These are phyloP conservation scores for Lymantria dispar DNA, from an alignment of 2,888 invertebrate species.

Conservation along the genomic window DNA sequence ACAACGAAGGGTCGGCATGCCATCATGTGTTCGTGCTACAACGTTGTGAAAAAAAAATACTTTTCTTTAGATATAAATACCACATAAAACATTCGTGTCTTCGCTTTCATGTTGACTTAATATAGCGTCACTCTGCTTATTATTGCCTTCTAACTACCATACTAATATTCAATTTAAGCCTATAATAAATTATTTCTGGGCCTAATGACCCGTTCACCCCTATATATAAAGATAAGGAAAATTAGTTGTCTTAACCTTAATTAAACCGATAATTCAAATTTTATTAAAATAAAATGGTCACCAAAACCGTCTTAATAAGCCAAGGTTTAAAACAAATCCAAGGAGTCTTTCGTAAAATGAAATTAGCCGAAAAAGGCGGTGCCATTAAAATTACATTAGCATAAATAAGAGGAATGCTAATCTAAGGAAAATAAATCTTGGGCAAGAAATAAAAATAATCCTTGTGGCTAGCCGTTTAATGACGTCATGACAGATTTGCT, in stretches of 20 bases:
- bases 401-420: conserved; percentile 82
- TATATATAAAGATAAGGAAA: conserved; percentile 32
- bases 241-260: conserved; percentile 36
- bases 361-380: conserved; percentile 78
- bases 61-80: no score
- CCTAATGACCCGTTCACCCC: conserved; percentile 30
- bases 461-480: conserved; percentile 56
- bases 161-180: conserved; percentile 33
- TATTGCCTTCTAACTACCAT: not conserved
- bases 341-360: conserved; percentile 75
- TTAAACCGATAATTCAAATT: conserved; percentile 63
- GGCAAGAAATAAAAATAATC: conserved; percentile 76
- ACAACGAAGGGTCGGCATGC: no score
- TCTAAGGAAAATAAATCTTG: conserved; percentile 79
- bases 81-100: no score
- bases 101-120: no score
- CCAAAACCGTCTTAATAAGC: conserved; percentile 69
- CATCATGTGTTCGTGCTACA: no score
- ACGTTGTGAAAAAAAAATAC: no score
- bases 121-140: no score
- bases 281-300: conserved; percentile 64
- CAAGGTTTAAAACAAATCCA: conserved; percentile 70
- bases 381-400: conserved; percentile 83
- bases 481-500: conserved; percentile 61
- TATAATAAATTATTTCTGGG: conserved; percentile 24